Percentiles rank a stretch among this genome's conserved stretches.
These are phyloP conservation scores for Cataglyphis livida DNA, from an alignment of 2,888 invertebrate genomes.

Conservation along the genomic window DNA sequence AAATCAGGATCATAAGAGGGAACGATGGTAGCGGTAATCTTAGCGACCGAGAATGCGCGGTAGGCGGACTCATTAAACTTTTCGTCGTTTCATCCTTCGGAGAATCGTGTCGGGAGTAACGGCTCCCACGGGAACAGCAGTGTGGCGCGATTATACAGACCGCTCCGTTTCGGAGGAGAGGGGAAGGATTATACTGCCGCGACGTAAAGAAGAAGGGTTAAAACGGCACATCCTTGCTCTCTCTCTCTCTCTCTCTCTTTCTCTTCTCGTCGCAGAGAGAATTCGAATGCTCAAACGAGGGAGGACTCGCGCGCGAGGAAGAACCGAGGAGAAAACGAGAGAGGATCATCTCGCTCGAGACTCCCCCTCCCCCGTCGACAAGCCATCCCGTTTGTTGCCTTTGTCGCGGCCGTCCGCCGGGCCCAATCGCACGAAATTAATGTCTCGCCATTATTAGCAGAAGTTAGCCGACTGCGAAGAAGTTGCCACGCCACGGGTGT, in stretches of 20 bases:
- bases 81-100: conserved; percentile 82
- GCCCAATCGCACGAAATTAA: conserved; percentile 84
- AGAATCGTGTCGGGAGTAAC: conserved; percentile 74
- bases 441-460: conserved; percentile 82
- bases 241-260: conserved; percentile 22
- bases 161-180: conserved; percentile 59
- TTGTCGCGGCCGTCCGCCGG: conserved; percentile 77
- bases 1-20: conserved; percentile 50
- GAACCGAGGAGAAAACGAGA: conserved; percentile 40
- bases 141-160: conserved; percentile 73
- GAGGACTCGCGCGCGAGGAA: conserved; percentile 26
- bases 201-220: conserved; percentile 79
- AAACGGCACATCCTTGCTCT: conserved; percentile 59
- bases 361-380: conserved; percentile 45
- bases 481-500: conserved; percentile 52
- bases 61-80: conserved; percentile 82
- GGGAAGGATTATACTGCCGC: conserved; percentile 75
- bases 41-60: conserved; percentile 63
- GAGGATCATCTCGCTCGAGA: conserved; percentile 49
- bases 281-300: conserved; percentile 69
- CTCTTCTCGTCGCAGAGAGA: conserved; percentile 55
- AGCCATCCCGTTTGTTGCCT: conserved; percentile 50
- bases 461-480: conserved; percentile 77
- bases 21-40: conserved; percentile 58
- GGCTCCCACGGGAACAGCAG: conserved; percentile 77